phyloP scores from a whole-genome alignment of 2,113 vertebrate species.

The Pagrus major region DNA sequence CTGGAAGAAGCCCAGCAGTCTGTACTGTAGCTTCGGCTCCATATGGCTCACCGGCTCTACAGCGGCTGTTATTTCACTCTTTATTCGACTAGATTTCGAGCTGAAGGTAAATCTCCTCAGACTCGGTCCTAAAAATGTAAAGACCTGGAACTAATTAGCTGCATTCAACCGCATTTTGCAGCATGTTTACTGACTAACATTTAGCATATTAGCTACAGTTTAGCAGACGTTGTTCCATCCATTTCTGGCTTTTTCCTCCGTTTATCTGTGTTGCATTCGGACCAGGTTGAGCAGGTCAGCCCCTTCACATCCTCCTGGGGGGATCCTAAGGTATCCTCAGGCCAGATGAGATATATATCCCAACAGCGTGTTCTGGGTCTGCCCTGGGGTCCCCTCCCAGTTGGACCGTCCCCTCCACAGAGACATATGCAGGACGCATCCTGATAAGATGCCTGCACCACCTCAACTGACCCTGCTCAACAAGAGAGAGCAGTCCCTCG shows the following conservation, averaged over 20 bases:
- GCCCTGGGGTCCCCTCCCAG: neutral
- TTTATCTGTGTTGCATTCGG: neutral
- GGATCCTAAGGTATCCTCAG: neutral
- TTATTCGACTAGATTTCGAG: neutral
- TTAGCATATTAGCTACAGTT: too few relatives aligned
- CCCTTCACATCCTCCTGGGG: neutral
- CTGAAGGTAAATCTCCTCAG: neutral
- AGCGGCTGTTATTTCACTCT: neutral
- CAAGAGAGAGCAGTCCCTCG: neutral
- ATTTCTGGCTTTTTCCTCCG: neutral
- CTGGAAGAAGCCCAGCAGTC: constrained; percentile 24
- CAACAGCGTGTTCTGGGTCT: neutral
- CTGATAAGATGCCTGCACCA: neutral
- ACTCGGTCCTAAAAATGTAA: neutral
- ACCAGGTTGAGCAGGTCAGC: neutral
- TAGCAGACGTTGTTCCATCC: neutral
- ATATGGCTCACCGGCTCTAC: neutral
- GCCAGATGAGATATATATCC: neutral
- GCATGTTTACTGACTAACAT: too few relatives aligned
- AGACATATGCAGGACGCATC: neutral
- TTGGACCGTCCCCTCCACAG: neutral
- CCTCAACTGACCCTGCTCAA: neutral
- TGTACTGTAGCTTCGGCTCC: neutral
- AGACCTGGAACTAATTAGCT: too few relatives aligned
- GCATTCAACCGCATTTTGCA: too few relatives aligned